Evolutionary conservation across 1,140 invertebrate species (phyloP).

Genomic region (Anadara kagoshimensis): DNA sequence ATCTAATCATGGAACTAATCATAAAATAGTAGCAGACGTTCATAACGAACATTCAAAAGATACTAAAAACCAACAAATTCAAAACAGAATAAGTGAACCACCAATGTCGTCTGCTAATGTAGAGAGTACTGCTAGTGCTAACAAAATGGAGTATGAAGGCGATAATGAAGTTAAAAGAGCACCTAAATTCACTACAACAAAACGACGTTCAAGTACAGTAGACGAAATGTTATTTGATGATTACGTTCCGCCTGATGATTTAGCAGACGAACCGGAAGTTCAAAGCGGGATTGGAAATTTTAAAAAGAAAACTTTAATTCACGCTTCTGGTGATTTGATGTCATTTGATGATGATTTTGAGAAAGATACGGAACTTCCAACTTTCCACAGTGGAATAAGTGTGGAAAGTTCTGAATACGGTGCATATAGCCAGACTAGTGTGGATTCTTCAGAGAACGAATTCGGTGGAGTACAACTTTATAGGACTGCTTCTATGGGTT

Average conservation of each 20-base stretch:
- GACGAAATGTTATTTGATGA: slow-evolving; percentile 71
- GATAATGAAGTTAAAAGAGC: slow-evolving; percentile 41
- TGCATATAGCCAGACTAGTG: slow-evolving; percentile 65
- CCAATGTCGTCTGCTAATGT: background rate
- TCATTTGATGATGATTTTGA: slow-evolving; percentile 65
- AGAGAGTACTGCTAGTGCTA: background rate
- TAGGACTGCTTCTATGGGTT: slow-evolving; percentile 79
- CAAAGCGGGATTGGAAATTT: slow-evolving; percentile 13
- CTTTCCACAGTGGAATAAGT: slow-evolving; percentile 42
- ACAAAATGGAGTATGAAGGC: background rate
- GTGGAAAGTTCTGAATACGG: slow-evolving; percentile 41
- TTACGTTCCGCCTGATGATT: slow-evolving; percentile 54
- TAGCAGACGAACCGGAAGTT: slow-evolving; percentile 30
- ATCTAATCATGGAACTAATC: slow-evolving; percentile 11
- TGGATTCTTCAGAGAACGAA: slow-evolving; percentile 78
- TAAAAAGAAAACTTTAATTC: slow-evolving; percentile 22
- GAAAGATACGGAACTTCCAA: slow-evolving; percentile 8
- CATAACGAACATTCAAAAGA: slow-evolving; percentile 13
- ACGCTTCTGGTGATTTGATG: slow-evolving; percentile 63
- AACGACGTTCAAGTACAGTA: slow-evolving; percentile 66
- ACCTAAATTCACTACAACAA: slow-evolving; percentile 43
- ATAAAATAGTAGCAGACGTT: slow-evolving; percentile 21
- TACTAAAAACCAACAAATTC: slow-evolving; percentile 19
- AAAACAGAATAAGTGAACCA: slow-evolving; percentile 20
- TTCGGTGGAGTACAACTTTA: slow-evolving; percentile 58